Evolutionary conservation across 2,888 invertebrate species (phyloP).

Genomic region (Tromatobia lineatoria): DNA sequence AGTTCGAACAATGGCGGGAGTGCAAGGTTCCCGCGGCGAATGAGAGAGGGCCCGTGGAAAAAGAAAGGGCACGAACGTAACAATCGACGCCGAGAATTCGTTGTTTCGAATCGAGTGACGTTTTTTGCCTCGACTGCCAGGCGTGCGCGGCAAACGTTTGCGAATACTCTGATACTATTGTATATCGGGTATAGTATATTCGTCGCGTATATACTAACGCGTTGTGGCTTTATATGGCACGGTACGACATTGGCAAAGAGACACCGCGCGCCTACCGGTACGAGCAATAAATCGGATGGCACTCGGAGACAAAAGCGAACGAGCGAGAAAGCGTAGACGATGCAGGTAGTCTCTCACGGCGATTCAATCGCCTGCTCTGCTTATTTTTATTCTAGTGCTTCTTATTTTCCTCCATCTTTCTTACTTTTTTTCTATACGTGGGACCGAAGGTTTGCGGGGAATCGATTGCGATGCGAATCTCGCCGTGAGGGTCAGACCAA

Average conservation of each 20-base stretch:
- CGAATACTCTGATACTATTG: conserved; percentile 28
- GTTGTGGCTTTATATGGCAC: conserved; percentile 67
- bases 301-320: conserved; percentile 71
- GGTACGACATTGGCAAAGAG: conserved; percentile 70
- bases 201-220: conserved; percentile 20
- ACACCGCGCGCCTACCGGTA: conserved; percentile 70
- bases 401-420: conserved; percentile 14
- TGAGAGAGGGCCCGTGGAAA: conserved; percentile 29
- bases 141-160: conserved; percentile 14
- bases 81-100: conserved; percentile 68
- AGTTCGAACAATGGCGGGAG: conserved; percentile 60
- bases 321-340: conserved; percentile 48
- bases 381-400: conserved; percentile 24
- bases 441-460: conserved; percentile 49
- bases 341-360: conserved; percentile 62
- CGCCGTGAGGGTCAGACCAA: background rate
- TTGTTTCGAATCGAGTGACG: conserved; percentile 56
- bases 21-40: conserved; percentile 34
- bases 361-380: conserved; percentile 23
- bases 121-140: conserved; percentile 44
- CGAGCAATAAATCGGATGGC: conserved; percentile 72
- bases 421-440: conserved; percentile 23
- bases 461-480: conserved; percentile 47
- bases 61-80: conserved; percentile 66
- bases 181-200: conserved; percentile 16